Percentiles rank a stretch among this genome's conserved stretches.
phyloP scores from a whole-genome alignment of 2,888 invertebrate species.

The Lysandra bellargus region DNA sequence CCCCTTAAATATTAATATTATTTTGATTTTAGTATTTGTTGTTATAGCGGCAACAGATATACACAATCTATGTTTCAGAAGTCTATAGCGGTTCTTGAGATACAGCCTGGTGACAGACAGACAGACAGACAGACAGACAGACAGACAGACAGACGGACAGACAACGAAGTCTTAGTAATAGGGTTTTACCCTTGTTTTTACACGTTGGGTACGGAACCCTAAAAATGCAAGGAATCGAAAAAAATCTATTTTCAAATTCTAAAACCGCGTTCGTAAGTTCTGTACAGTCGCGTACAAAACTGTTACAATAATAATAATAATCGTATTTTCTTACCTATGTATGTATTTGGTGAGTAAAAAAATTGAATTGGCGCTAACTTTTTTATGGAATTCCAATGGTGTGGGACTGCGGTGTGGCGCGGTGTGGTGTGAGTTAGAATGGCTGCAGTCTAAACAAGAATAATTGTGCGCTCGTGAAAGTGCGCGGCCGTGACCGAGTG shows the following conservation, averaged over 20 bases:
- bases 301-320: neutral
- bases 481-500: constrained; percentile 73
- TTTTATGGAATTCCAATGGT: constrained; percentile 24
- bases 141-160: too few species aligned
- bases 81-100: too few species aligned
- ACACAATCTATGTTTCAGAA: too few species aligned
- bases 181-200: too few species aligned
- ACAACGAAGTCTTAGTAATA: too few species aligned
- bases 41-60: too few species aligned
- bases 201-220: too few species aligned
- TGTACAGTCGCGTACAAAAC: neutral
- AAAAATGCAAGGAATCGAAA: neutral
- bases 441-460: constrained; percentile 63
- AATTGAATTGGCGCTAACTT: neutral
- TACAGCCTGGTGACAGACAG: too few species aligned
- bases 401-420: constrained; percentile 33
- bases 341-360: neutral
- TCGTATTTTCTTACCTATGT: neutral
- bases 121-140: too few species aligned
- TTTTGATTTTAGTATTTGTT: too few species aligned
- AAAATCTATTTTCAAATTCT: neutral
- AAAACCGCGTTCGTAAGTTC: neutral
- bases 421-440: constrained; percentile 56
- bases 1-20: too few species aligned
- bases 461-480: constrained; percentile 58